phyloP scores from a whole-genome alignment of 2,113 vertebrate genomes.

The Dascyllus trimaculatus region DNA sequence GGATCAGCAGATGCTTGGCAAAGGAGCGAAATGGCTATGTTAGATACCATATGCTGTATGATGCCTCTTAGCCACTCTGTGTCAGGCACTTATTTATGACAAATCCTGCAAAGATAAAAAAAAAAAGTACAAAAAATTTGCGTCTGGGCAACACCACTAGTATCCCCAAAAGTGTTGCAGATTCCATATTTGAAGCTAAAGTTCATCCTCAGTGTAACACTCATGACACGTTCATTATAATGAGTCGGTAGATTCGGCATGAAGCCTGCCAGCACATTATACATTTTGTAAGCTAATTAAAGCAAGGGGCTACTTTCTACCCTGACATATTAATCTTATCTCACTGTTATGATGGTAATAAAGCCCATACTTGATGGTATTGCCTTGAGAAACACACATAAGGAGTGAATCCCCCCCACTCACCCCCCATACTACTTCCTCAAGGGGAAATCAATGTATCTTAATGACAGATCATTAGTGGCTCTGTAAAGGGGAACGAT shows the following conservation, averaged over 20 bases:
- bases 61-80: conserved; percentile 61
- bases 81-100: conserved; percentile 65
- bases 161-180: not conserved
- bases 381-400: conserved; percentile 51
- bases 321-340: conserved; percentile 34
- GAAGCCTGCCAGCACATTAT: conserved; percentile 3
- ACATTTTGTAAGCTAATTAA: conserved; percentile 33
- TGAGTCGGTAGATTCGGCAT: not conserved
- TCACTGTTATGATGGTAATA: conserved; percentile 39
- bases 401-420: conserved; percentile 42
- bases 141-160: conserved; percentile 5
- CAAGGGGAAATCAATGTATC: conserved; percentile 79
- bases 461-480: conserved; percentile 80
- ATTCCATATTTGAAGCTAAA: conserved; percentile 9
- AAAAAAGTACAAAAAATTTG: conserved; percentile 34
- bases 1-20: conserved; percentile 81
- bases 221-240: conserved; percentile 12
- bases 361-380: conserved; percentile 37
- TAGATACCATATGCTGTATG: conserved; percentile 73
- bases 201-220: not conserved
- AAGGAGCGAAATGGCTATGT: conserved; percentile 73
- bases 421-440: conserved; percentile 46
- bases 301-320: conserved; percentile 8
- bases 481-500: conserved; percentile 70
- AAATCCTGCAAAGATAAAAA: conserved; percentile 56